Evolutionary conservation across 2,888 invertebrate species (phyloP), one percentile per base, ranked within the genome.

Genomic region (Heliconius aoede): DNA sequence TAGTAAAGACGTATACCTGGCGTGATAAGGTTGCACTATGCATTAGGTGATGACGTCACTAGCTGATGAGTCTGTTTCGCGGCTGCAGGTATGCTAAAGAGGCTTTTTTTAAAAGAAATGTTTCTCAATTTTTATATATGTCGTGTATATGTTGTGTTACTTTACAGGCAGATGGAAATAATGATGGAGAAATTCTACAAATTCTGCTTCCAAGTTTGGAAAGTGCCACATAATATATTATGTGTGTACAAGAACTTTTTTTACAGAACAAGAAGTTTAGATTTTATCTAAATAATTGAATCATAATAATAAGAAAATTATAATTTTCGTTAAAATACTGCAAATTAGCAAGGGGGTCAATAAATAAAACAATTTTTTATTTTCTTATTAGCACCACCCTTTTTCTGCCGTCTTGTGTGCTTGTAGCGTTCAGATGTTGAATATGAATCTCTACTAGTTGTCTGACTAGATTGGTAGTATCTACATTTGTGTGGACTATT

Each of bases 11-110:
- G 40, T 80, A 79, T 82, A 80, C 81, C 81, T 78, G 81, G 74
- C 74, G 85, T 88, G 88, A 89, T 87, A 89, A 90, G 88, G 89
- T 88, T 88, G 87, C 87, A 84, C 86, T 90, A 90, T 91, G 91
- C 92, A 91, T 92, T 92, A 92, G 90, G 89, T 91, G 91, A 92
- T 92, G 91, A 89, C 87, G 89, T 91, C 89, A 90, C 84, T 79
- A 77, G 73, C 73, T 73, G 77, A 79, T 77, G 79, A 77, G 75
- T 51, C 28, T 60, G 60, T 36, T 61, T 72, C 60, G 72, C 60
- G 40, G 72, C 26, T 28, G 61, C 24, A 65, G 32, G 32, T 69
- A 55, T 32, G 55, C 32, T 55, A 32, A 68, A 51, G 55, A 55
- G 32, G 30, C 64, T 65, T 36, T 55, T 46, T 69, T 30, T 46